Percentiles rank a stretch among this genome's conserved stretches.
phyloP scores from a whole-genome alignment of 2,113 vertebrate species.

The Grantiella picta region DNA sequence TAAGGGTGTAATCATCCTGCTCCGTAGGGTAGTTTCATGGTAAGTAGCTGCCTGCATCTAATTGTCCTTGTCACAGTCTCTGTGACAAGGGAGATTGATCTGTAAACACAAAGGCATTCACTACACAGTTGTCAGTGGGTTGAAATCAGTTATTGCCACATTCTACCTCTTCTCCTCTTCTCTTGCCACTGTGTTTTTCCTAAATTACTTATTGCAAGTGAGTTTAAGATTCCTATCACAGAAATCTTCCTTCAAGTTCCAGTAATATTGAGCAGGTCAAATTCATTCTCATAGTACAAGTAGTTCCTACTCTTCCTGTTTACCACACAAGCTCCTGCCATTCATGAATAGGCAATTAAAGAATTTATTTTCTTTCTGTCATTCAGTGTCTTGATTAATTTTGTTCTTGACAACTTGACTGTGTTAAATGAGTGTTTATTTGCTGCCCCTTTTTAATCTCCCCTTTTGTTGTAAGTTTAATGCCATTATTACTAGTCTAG shows the following conservation, averaged over 20 bases:
- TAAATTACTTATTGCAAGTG: background rate
- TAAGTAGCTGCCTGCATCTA: background rate
- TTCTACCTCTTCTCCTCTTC: background rate
- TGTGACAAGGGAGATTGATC: background rate
- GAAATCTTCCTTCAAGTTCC: background rate
- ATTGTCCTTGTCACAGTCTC: background rate
- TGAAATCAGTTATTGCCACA: background rate
- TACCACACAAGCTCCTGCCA: background rate
- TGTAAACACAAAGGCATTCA: background rate
- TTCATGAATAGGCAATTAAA: constrained; percentile 49
- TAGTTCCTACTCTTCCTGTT: background rate
- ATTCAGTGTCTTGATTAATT: constrained; percentile 56
- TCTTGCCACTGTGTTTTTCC: background rate
- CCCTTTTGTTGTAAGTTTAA: constrained; percentile 51
- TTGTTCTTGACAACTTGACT: constrained; percentile 46
- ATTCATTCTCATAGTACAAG: background rate
- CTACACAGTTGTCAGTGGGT: background rate
- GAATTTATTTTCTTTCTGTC: constrained; percentile 55
- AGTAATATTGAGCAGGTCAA: background rate
- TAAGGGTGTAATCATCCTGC: background rate
- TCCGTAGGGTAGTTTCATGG: background rate
- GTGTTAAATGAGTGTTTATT: constrained; percentile 49
- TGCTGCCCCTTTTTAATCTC: constrained; percentile 45
- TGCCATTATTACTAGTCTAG: constrained; percentile 44
- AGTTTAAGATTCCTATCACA: constrained; percentile 27